phyloP scores from a whole-genome alignment of 2,113 vertebrate genomes.

The Neogobius melanostomus region DNA sequence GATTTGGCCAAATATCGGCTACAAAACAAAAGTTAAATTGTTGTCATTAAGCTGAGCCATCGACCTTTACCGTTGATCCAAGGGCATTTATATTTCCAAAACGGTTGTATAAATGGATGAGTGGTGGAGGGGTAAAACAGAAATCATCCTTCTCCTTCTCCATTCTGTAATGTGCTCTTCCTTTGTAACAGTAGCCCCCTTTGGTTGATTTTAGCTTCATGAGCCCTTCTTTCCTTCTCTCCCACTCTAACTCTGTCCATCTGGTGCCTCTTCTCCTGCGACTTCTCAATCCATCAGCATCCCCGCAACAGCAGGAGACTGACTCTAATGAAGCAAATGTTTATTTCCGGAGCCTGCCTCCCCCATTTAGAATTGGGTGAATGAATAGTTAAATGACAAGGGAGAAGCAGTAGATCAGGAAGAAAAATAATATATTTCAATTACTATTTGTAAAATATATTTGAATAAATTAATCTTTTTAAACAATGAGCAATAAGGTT shows the following conservation, averaged over 20 bases:
- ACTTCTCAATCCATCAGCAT: constrained; percentile 59
- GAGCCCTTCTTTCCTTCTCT: constrained; percentile 50
- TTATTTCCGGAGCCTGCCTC: constrained; percentile 56
- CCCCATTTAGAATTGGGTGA: constrained; percentile 49
- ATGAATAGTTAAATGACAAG: constrained; percentile 39
- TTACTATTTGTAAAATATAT: not conserved
- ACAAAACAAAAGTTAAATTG: not conserved
- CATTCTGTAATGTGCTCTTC: not conserved
- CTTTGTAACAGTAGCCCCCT: constrained; percentile 15
- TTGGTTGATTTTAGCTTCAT: constrained; percentile 24
- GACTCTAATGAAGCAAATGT: constrained; percentile 63
- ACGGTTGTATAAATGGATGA: not conserved
- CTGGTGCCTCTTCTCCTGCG: constrained; percentile 54
- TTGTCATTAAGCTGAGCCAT: not conserved
- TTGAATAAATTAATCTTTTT: not conserved
- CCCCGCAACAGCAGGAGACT: constrained; percentile 51
- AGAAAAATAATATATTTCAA: constrained; percentile 10
- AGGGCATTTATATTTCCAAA: not conserved
- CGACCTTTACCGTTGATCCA: not conserved
- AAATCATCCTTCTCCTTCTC: not conserved
- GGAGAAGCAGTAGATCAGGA: constrained; percentile 19
- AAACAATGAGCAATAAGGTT: not conserved
- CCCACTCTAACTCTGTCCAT: constrained; percentile 49
- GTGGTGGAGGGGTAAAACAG: not conserved
- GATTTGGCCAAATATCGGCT: not conserved